These are phyloP conservation scores for Frieseomelitta varia DNA, from an alignment of 1,140 invertebrate species.

Conservation along the genomic window DNA sequence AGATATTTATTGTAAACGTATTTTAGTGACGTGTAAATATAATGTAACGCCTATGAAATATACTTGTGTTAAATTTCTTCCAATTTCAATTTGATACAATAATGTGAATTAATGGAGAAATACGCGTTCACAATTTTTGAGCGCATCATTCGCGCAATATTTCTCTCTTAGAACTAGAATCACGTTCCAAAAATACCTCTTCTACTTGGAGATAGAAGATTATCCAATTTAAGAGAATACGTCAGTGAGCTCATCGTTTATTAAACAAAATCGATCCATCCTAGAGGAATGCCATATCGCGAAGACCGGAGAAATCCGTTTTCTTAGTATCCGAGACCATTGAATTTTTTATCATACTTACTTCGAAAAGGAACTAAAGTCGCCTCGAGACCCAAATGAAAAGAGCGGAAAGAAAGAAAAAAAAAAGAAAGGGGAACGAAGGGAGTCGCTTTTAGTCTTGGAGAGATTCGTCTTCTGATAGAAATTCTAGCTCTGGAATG, in stretches of 20 bases:
- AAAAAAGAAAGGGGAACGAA: too few species aligned
- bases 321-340: not conserved
- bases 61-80: too few species aligned
- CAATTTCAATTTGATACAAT: too few species aligned
- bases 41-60: too few species aligned
- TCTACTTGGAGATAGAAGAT: not conserved
- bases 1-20: too few species aligned
- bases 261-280: not conserved
- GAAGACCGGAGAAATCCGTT: not conserved
- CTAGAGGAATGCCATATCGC: not conserved
- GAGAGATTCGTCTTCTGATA: not conserved
- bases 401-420: not conserved
- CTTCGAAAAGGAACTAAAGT: not conserved
- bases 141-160: not conserved
- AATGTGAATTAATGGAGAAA: not conserved
- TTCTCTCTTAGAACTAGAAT: too few species aligned
- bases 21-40: too few species aligned
- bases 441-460: not conserved
- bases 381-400: not conserved
- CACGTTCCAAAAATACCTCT: not conserved
- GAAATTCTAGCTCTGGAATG: not conserved
- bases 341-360: slow-evolving; percentile 26
- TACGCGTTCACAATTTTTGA: not conserved
- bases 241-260: not conserved
- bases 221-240: not conserved